Base-by-base conservation (phyloP, 2,888 invertebrate genomes). In the Tetropium fuscum region DNA sequence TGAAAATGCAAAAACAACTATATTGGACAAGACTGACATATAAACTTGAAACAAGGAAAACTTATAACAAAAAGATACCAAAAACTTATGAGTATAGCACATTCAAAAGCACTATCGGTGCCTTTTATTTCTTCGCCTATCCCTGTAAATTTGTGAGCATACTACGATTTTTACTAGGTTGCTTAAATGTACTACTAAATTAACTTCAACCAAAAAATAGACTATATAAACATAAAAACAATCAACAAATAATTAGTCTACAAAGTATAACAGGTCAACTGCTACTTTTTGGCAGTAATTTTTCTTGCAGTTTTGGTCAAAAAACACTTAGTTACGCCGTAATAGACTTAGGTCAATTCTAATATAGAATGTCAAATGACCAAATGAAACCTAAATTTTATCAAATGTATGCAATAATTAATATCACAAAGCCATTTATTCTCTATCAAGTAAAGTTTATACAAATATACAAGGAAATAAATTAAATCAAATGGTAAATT, bases 211-310 rank as follows among this genome's bases (percentile, higher is more conserved):
- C 80, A 80, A 81, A 80, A 78, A 81, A 81, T 81, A 81, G 78
- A 81, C 81, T 81, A 81, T 81, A 81, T 81, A 81, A 81, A 81
- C 80, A 81, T 81, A 80, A 81, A 81, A 81, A 81, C 81, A 81
- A 81, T 80, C 81, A 81, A 81, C 81, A 81, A 81, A 78, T 78
- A 72, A 67, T 72, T 70, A 78, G 73, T 77, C 78, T 79, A 78
- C 77, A 78, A 73, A 74, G 54, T 77, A 75, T 79, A 80, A 79
- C 79, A 80, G 76, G 73, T 72, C 73, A 70, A 75, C 77, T 77
- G 78, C 75, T 72, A 54, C 19, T 25, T 43, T 48, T 43, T 60
- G 66, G 65, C 67, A 67, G 69, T 36, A 49, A 27, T 63, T 60
- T 56, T 60, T 56, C 58, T 62, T 64, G 47, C 27, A 57, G 38